Percentiles rank a stretch among this genome's conserved stretches.
phyloP scores from a whole-genome alignment of 2,888 invertebrate species.

The Rotaria socialis region DNA sequence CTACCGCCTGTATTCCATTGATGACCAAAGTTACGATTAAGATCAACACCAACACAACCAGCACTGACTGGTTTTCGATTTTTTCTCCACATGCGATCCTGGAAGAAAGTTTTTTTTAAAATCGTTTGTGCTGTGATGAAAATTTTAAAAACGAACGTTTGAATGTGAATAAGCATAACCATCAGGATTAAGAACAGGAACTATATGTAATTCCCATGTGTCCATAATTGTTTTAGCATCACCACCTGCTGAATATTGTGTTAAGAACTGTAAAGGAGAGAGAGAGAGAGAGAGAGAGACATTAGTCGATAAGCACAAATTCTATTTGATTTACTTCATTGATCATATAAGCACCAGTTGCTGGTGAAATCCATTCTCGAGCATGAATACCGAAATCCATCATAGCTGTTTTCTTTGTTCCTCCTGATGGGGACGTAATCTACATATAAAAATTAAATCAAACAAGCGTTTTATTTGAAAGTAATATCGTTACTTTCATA shows the following conservation, averaged over 20 bases:
- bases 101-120: too few species aligned
- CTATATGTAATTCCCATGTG: conserved; percentile 47
- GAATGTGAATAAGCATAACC: conserved; percentile 53
- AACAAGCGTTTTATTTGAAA: neutral
- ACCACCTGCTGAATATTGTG: conserved; percentile 30
- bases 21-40: conserved; percentile 69
- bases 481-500: neutral
- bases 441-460: neutral
- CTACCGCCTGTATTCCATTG: conserved; percentile 61
- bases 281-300: too few species aligned
- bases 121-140: neutral
- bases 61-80: conserved; percentile 48
- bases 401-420: neutral
- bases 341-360: conserved; percentile 41
- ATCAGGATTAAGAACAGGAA: conserved; percentile 54
- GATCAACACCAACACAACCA: conserved; percentile 70
- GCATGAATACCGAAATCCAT: conserved; percentile 46
- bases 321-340: neutral
- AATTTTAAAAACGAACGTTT: neutral
- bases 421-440: neutral
- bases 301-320: neutral
- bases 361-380: conserved; percentile 46
- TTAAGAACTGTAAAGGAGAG: neutral
- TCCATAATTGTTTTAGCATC: conserved; percentile 31
- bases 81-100: conserved; percentile 53